These are phyloP conservation scores for Plebejus melissa DNA, from an alignment of 2,888 invertebrate genomes.

Conservation along the genomic window DNA sequence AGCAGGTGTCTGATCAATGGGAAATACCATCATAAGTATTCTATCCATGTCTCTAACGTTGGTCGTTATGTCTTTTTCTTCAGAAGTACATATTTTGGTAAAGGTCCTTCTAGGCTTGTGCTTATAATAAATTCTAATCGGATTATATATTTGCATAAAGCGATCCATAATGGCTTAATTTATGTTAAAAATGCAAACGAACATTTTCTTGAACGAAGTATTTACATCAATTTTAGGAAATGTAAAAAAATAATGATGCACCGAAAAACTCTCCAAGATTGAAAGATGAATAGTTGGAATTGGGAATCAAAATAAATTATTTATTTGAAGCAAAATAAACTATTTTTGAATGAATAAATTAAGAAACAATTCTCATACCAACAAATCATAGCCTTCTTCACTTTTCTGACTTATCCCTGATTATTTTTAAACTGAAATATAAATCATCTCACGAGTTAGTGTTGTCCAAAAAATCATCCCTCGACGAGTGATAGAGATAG, in stretches of 20 bases:
- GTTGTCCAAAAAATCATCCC: no score
- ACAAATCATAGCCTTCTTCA: no score
- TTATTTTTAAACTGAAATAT: no score
- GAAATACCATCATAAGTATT: not conserved
- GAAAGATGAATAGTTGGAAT: no score
- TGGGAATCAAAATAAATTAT: no score
- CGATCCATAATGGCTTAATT: not conserved
- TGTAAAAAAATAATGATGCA: not conserved
- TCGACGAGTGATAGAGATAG: no score
- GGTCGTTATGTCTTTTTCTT: not conserved
- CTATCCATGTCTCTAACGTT: not conserved
- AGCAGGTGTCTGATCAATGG: not conserved
- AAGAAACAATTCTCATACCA: no score
- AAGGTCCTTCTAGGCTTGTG: not conserved
- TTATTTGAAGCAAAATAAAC: no score
- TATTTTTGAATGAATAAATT: no score
- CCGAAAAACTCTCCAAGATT: not conserved
- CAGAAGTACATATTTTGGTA: not conserved
- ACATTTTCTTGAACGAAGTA: not conserved
- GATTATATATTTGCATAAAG: not conserved
- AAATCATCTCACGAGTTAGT: no score
- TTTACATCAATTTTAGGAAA: not conserved
- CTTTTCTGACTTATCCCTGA: no score
- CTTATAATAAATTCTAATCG: not conserved
- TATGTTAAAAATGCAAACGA: not conserved